Percentiles rank a stretch among this genome's conserved stretches.
Evolutionary conservation across 2,797 vertebrate genomes (phyloP).

Genomic region (Sphenodon punctatus): DNA sequence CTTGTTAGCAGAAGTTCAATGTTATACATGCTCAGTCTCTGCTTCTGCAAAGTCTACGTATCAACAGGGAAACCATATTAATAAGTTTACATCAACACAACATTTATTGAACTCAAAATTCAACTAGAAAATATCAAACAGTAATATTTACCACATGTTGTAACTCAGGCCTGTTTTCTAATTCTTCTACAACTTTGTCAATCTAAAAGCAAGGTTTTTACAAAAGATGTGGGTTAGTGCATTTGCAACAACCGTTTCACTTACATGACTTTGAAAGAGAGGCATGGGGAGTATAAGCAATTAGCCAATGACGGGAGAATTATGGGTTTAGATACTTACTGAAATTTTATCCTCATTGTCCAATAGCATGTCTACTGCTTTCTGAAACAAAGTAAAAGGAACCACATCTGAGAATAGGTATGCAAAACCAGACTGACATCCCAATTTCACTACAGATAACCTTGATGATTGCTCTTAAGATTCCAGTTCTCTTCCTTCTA

Average conservation of each 20-base stretch:
- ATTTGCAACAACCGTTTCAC: background rate
- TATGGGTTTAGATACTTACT: conserved; percentile 77
- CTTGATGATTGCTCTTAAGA: too few species aligned
- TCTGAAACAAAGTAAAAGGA: conserved; percentile 76
- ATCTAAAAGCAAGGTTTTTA: conserved; percentile 77
- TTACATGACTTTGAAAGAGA: background rate
- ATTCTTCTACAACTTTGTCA: conserved; percentile 92
- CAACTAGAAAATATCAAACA: background rate
- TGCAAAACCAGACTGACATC: too few species aligned
- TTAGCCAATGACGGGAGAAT: background rate
- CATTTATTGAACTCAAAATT: background rate
- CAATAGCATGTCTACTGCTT: conserved; percentile 98
- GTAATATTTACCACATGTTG: conserved; percentile 87
- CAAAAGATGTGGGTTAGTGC: background rate
- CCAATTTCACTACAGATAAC: too few species aligned
- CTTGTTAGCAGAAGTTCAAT: background rate
- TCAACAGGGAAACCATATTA: background rate
- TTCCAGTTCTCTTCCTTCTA: too few species aligned
- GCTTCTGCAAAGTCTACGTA: background rate
- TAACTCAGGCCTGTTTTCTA: conserved; percentile 89
- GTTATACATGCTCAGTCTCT: fast-evolving
- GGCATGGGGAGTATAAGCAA: background rate
- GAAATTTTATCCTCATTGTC: conserved; percentile 99
- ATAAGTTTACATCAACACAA: background rate
- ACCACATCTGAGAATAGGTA: background rate